These are phyloP conservation scores for Clanis bilineata DNA, from an alignment of 2,888 invertebrate genomes.

Conservation along the genomic window DNA sequence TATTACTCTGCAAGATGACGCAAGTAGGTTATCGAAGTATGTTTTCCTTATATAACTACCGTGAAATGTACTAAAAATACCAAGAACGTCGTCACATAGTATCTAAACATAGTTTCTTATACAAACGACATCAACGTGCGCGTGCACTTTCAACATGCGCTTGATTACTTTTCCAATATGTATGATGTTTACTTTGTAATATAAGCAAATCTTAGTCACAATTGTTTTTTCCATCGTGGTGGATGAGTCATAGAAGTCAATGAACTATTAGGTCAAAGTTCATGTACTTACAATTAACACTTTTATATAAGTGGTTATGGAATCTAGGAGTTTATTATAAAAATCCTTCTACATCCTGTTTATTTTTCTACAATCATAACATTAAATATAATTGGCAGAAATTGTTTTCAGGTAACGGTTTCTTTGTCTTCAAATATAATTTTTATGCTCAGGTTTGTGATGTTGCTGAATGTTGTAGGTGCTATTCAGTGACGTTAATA, in stretches of 20 bases:
- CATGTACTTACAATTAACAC: neutral
- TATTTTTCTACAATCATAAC: neutral
- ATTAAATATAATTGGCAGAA: neutral
- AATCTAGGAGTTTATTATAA: no score
- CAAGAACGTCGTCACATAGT: neutral
- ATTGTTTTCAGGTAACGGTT: neutral
- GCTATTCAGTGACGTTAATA: neutral
- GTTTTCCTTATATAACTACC: neutral
- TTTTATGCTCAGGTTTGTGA: neutral
- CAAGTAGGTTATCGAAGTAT: neutral
- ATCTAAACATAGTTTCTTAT: slow-evolving; percentile 28
- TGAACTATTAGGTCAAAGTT: slow-evolving; percentile 7
- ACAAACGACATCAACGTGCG: slow-evolving; percentile 78
- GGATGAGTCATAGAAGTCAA: neutral
- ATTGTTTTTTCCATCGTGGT: neutral
- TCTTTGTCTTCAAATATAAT: neutral
- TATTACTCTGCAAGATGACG: neutral
- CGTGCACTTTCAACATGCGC: slow-evolving; percentile 35
- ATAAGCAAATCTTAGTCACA: slow-evolving; percentile 5
- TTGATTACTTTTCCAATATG: slow-evolving; percentile 32
- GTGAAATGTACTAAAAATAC: neutral
- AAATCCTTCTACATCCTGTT: neutral
- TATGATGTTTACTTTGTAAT: neutral
- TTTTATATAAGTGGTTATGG: neutral
- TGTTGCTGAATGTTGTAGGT: neutral